Evolutionary conservation across 2,113 vertebrate genomes (phyloP).

Genomic region (Oenanthe melanoleuca): DNA sequence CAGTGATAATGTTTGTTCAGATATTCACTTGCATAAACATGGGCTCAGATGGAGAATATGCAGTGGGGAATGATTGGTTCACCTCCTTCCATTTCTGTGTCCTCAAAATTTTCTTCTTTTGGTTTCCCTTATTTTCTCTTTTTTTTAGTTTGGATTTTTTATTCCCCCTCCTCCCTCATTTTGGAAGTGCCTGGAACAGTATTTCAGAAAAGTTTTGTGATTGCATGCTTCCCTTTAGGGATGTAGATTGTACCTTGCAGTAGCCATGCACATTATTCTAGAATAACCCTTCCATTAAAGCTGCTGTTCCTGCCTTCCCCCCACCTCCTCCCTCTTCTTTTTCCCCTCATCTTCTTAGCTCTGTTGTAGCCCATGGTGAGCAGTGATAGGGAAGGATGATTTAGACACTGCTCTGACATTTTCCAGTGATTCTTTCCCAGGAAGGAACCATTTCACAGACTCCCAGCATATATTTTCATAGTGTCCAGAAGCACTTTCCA

Average conservation of each 20-base stretch:
- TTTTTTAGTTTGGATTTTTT: background rate
- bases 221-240: background rate
- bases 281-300: background rate
- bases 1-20: constrained; percentile 45
- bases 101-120: background rate
- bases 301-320: background rate
- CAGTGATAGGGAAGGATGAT: background rate
- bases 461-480: background rate
- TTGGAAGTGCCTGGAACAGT: background rate
- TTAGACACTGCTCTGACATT: background rate
- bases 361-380: background rate
- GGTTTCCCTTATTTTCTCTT: background rate
- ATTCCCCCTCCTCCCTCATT: background rate
- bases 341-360: background rate
- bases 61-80: background rate
- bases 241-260: background rate
- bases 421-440: background rate
- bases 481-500: constrained; percentile 15
- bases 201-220: background rate
- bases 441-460: background rate
- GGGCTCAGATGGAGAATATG: background rate
- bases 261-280: background rate
- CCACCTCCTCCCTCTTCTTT: background rate
- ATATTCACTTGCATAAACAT: constrained; percentile 52
- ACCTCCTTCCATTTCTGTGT: background rate